Evolutionary conservation across 2,797 vertebrate genomes (phyloP).

Genomic region (Poeciliopsis gracilis): DNA sequence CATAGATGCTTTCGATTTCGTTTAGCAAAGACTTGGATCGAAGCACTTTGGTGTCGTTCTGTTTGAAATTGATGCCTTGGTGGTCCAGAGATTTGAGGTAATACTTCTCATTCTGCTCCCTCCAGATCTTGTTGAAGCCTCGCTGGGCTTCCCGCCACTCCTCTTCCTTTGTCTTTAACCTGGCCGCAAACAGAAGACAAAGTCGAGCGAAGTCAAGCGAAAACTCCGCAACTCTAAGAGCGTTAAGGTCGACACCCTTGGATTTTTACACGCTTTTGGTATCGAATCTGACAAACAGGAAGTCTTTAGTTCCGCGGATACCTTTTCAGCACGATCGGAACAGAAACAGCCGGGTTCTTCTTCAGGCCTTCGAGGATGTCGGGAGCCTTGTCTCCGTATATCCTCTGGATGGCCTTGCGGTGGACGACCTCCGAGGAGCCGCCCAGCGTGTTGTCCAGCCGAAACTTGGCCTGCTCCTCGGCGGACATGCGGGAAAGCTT

Average conservation of each 20-base stretch:
- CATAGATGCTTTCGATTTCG: constrained; percentile 97
- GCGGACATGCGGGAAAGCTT: constrained; percentile 96
- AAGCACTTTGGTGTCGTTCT: constrained; percentile 98
- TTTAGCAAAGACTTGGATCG: constrained; percentile 97
- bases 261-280: not conserved
- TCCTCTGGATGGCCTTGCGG: constrained; percentile 98
- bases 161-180: constrained; percentile 98
- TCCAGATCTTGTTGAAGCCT: constrained; percentile 99
- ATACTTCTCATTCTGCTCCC: constrained; percentile 99
- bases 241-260: not conserved
- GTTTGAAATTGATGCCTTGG: constrained; percentile 99
- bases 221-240: not conserved
- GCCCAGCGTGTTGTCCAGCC: constrained; percentile 94
- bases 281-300: not conserved
- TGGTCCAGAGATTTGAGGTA: constrained; percentile 99
- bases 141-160: constrained; percentile 99
- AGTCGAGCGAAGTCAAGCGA: not conserved
- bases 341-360: constrained; percentile 93
- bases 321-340: constrained; percentile 98
- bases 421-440: constrained; percentile 97
- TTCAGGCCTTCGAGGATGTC: constrained; percentile 97
- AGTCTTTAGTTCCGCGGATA: constrained; percentile 42
- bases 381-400: constrained; percentile 97
- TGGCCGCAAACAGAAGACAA: constrained; percentile 52
- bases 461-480: constrained; percentile 92